phyloP scores from a whole-genome alignment of 2,797 vertebrate species.

The Otus scops region DNA sequence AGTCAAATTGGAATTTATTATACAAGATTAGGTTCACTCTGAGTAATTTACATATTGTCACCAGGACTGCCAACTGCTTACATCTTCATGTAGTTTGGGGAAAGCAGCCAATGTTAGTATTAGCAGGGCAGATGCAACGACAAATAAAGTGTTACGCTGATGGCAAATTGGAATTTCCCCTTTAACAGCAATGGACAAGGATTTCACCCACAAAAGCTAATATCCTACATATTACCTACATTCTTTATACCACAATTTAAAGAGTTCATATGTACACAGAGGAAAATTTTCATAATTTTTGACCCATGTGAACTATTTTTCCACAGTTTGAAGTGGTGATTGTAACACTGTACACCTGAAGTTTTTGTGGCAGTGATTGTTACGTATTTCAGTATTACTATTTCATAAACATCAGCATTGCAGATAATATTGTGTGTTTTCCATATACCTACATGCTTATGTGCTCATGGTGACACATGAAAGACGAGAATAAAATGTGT shows the following conservation, averaged over 20 bases:
- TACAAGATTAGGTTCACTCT: slow-evolving; percentile 65
- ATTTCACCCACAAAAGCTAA: background rate
- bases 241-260: background rate
- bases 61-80: slow-evolving; percentile 65
- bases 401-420: background rate
- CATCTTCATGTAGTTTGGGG: slow-evolving; percentile 53
- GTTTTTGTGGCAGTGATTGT: background rate
- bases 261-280: background rate
- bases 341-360: background rate
- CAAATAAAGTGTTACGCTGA: slow-evolving; percentile 3
- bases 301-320: background rate
- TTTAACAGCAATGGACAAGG: background rate
- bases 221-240: background rate
- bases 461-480: background rate
- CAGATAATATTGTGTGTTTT: background rate
- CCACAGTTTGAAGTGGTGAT: background rate
- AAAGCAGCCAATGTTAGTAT: slow-evolving; percentile 56
- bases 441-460: background rate
- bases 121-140: slow-evolving; percentile 19
- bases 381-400: background rate
- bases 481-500: background rate
- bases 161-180: background rate
- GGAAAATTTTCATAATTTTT: background rate
- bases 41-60: slow-evolving; percentile 75
- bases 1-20: slow-evolving; percentile 73